Conservation (phyloP, 2,888 invertebrate species). For the Slavum lentiscoides region DNA sequence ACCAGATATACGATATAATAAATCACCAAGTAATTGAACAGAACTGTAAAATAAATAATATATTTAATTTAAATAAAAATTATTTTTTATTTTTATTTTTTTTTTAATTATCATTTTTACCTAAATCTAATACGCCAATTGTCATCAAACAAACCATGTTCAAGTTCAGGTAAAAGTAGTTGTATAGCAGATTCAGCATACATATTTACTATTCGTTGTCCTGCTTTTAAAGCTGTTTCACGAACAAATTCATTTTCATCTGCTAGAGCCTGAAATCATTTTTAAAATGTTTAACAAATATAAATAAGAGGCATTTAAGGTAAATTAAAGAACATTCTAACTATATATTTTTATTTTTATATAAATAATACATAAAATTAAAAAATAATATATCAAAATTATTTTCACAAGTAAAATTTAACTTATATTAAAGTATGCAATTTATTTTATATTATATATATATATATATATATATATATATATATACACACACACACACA, state of each 20-base stretch:
- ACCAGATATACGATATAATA: slow-evolving; percentile 93
- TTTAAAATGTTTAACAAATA: neutral
- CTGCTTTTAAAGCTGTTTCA: slow-evolving; percentile 94
- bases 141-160: slow-evolving; percentile 92
- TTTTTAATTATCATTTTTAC: slow-evolving; percentile 27
- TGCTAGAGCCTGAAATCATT: slow-evolving; percentile 73
- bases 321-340: neutral
- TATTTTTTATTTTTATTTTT: neutral
- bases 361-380: no score
- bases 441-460: no score
- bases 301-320: neutral
- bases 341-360: neutral
- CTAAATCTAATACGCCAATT: slow-evolving; percentile 93
- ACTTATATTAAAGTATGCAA: no score
- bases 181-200: slow-evolving; percentile 95
- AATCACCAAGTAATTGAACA: slow-evolving; percentile 91
- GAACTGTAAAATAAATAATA: slow-evolving; percentile 66
- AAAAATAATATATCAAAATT: no score
- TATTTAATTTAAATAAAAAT: slow-evolving; percentile 8
- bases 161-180: slow-evolving; percentile 88
- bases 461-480: no score
- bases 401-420: no score
- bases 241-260: slow-evolving; percentile 99
- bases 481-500: no score
- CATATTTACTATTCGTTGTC: slow-evolving; percentile 89